phyloP scores from a whole-genome alignment of 1,140 invertebrate genomes.

The Periplaneta americana region DNA sequence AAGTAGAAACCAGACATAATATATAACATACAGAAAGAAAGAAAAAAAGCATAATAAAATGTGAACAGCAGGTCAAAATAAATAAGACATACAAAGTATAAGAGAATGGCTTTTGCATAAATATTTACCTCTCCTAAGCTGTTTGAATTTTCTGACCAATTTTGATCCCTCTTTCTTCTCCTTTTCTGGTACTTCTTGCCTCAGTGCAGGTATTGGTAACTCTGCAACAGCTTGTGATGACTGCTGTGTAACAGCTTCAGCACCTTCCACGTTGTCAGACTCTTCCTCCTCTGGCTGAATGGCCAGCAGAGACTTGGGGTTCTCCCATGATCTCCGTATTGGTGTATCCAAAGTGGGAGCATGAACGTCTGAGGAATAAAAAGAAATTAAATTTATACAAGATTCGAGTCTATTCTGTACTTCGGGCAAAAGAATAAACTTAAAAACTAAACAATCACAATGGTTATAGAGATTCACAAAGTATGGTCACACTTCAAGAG shows the following conservation, averaged over 20 bases:
- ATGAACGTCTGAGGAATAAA: background rate
- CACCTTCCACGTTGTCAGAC: background rate
- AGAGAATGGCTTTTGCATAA: background rate
- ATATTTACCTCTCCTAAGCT: conserved; percentile 43
- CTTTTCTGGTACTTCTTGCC: conserved; percentile 31
- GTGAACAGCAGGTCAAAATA: no score
- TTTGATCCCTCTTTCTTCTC: conserved; percentile 28
- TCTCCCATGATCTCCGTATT: conserved; percentile 19
- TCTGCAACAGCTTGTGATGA: background rate
- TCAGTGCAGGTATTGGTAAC: no score
- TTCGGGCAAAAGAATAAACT: no score
- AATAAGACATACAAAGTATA: no score
- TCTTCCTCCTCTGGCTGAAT: conserved; percentile 15
- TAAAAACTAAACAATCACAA: no score
- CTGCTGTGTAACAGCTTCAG: background rate
- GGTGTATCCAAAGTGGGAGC: background rate
- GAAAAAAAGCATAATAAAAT: no score
- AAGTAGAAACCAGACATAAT: no score
- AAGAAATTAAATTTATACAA: background rate
- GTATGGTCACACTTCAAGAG: no score
- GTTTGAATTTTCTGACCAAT: conserved; percentile 19
- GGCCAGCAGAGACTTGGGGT: background rate
- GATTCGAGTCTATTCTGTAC: no score
- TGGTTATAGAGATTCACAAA: no score
- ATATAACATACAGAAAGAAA: no score